Evolutionary conservation across 2,797 vertebrate species (phyloP).

Genomic region (Myotis myotis): DNA sequence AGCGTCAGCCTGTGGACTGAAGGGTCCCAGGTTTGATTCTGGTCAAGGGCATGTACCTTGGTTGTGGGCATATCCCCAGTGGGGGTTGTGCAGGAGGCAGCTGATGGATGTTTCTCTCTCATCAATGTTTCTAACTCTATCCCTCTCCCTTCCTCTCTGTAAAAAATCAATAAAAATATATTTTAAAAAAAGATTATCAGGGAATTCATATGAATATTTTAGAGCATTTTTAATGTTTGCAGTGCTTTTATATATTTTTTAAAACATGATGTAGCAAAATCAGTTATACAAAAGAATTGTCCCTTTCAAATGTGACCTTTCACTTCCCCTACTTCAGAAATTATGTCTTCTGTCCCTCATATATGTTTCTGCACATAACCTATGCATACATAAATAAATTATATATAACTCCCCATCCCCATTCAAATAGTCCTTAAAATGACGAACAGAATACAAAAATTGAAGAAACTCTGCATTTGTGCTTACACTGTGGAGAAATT

Average conservation of each 20-base stretch:
- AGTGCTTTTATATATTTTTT: background rate
- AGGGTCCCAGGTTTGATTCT: no score
- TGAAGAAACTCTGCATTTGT: background rate
- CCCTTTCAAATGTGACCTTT: background rate
- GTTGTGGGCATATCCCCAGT: no score
- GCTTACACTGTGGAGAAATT: background rate
- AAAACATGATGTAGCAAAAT: background rate
- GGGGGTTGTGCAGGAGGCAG: no score
- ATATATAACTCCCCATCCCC: background rate
- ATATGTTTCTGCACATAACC: background rate
- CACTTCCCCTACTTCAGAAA: background rate
- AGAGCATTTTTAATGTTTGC: background rate
- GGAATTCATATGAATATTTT: background rate
- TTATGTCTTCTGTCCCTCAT: background rate
- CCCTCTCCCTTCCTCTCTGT: no score
- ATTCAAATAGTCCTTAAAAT: background rate
- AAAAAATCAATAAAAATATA: no score
- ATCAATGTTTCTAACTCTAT: no score
- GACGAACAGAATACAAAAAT: background rate
- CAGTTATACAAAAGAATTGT: background rate
- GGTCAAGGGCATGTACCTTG: no score
- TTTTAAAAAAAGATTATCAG: background rate
- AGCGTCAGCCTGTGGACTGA: no score
- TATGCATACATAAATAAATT: background rate
- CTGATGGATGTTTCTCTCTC: no score